Base-by-base conservation (phyloP, 2,113 vertebrate genomes). In the Apodemus speciosus region DNA sequence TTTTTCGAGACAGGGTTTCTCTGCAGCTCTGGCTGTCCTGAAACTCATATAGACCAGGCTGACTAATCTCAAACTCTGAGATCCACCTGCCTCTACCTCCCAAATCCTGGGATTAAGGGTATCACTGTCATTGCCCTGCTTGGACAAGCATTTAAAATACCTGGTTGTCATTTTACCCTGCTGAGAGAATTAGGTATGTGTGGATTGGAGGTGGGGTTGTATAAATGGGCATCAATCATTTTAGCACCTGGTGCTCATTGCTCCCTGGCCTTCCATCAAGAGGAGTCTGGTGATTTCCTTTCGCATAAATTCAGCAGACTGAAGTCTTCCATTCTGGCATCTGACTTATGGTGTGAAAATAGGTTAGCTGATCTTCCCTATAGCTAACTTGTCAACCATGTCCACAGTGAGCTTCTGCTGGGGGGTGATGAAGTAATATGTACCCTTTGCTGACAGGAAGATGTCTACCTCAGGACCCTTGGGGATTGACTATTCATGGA, bases 181-280 rank as follows among this genome's bases (percentile, higher is more conserved):
- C 2, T 43, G 60, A 18, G 0, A 1, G 20, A 46, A 10, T 58
- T 21, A 14, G 64, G 30, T 13, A 32, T 27, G 23, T 6, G 11
- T 6, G 10, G 16, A 10, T 20, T 25, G 6, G 15, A 51, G 16
- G 14, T 23, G 0, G 6, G 25, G 1, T 0, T 21, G 5, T 7
- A 1, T 73, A 14, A 46, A 5, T 21, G 3, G 25, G 9, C 3
- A 7, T 15, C 38, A 8, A 3, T 40, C 11, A 6, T 0, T 14
- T 4, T 35, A 62, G 40, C 60, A 5, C 51, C 46, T 9, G 6
- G 11, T 83, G 15, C 9, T 62, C 38, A 83, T 62, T 30, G 80
- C 38, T 83, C 38, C 76, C 2, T 56, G 7, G 76, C 32, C 23
- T 58, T 83, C 13, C 56, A 38, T 30, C 38, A 62, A 62, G 56